Base-by-base conservation (phyloP, 2,888 invertebrate genomes). In the Drosophila suboccidentalis region DNA sequence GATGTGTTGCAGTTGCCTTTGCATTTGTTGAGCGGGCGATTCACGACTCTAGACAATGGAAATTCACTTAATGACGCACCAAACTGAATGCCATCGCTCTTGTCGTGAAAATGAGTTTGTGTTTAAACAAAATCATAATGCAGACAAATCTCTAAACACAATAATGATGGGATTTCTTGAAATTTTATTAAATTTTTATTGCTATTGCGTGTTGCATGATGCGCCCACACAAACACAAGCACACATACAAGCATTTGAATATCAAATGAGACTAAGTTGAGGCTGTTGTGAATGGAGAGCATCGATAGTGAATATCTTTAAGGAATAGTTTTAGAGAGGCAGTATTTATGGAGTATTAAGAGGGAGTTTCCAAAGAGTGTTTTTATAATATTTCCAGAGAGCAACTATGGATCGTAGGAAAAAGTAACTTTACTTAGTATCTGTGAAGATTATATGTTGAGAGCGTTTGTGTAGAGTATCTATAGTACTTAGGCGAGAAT, bases 41-140 rank as follows among this genome's bases (percentile, higher is more conserved):
- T 53, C 58, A 62, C 59, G 77, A 49, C 15, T 60, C 57, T 9
- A 55, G 54, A 55, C 76, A 75, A 61, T 71, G 76, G 38, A 49
- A 57, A 74, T 62, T 49, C 53, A 74, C 46, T 53, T 70, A 64
- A 73, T 70, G 64, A 74, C 70, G 59, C 70, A 63, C 46, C 41
- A 38, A 36, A 54, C 63, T 63, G 63, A 75, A 75, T 70, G 54
- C 49, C 17, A 32, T 36, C 10, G 41, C 51, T 44, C 39, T 8
- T 34, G 36, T 43, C 66, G 53, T 58, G 62, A 44, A 68, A 71
- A 75, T 58, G 53, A 65, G 71, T 71, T 64, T 67, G 38, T 41
- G 57, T 43, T 71, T 50, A 47, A 26, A 47, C 47, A 36, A 73
- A 49, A 49, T 41, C 43, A 39, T 51, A 47, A 58, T 38, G 13